Evolutionary conservation across 2,113 vertebrate species (phyloP).

Genomic region (Carettochelys insculpta): DNA sequence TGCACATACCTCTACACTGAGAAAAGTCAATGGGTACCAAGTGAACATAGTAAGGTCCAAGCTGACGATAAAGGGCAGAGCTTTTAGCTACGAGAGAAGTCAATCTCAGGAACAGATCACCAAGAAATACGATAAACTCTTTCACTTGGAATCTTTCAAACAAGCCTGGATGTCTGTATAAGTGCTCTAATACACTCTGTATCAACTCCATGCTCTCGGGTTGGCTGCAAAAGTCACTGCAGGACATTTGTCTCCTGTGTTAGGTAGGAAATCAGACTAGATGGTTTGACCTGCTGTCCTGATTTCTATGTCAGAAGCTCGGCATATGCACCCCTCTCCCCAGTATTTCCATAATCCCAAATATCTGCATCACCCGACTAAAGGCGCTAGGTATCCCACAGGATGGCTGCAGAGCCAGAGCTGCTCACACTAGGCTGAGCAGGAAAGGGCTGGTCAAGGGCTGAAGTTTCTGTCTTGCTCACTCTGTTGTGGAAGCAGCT

Average conservation of each 20-base stretch:
- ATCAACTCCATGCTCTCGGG: background rate
- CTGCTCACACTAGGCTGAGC: background rate
- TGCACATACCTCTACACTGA: background rate
- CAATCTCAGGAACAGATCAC: background rate
- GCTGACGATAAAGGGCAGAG: background rate
- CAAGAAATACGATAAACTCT: background rate
- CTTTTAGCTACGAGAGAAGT: background rate
- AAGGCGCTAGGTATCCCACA: background rate
- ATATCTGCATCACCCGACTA: background rate
- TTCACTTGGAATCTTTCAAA: background rate
- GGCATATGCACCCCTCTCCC: background rate
- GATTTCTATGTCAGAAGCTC: background rate
- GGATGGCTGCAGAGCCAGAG: background rate
- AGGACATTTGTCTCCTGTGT: background rate
- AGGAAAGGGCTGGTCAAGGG: background rate
- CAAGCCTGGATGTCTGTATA: background rate
- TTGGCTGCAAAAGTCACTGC: background rate
- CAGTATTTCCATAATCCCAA: background rate
- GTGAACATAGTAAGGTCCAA: background rate
- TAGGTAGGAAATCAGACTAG: background rate
- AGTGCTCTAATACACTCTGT: background rate
- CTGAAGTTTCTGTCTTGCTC: background rate
- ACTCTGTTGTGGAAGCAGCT: background rate
- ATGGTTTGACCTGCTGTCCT: background rate
- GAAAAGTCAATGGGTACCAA: background rate